Evolutionary conservation across 2,113 vertebrate genomes (phyloP).

Genomic region (Anhinga anhinga): DNA sequence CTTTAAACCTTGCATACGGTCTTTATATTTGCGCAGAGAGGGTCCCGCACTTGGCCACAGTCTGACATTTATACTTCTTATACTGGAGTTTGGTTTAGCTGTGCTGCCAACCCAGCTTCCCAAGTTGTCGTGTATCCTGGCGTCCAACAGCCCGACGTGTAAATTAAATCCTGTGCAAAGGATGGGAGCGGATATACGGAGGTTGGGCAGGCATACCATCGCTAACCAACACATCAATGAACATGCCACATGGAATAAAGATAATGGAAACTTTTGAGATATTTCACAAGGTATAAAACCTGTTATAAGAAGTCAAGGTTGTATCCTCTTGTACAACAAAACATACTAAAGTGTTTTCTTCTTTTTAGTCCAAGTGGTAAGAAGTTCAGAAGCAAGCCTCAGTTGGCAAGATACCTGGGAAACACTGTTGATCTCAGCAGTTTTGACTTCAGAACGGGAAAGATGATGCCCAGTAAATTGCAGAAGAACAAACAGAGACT

Average conservation of each 20-base stretch:
- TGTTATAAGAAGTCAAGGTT: neutral
- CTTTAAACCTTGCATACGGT: neutral
- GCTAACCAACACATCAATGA: neutral
- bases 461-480: conserved; percentile 89
- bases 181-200: neutral
- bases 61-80: neutral
- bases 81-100: neutral
- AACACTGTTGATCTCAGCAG: conserved; percentile 85
- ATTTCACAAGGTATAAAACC: neutral
- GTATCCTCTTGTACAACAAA: conserved; percentile 28
- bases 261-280: neutral
- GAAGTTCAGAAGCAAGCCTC: conserved; percentile 92
- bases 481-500: conserved; percentile 89
- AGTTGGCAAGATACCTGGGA: conserved; percentile 86
- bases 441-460: conserved; percentile 86
- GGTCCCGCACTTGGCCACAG: neutral
- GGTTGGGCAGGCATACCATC: neutral
- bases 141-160: neutral
- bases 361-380: conserved; percentile 86
- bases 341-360: conserved; percentile 54
- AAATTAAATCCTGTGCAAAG: neutral
- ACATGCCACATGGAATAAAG: neutral
- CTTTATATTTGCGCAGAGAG: neutral
- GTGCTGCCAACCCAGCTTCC: neutral
- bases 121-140: neutral